Percentiles rank a stretch among this genome's conserved stretches.
These are phyloP conservation scores for Neofelis nebulosa DNA, from an alignment of 2,113 vertebrate genomes.

Conservation along the genomic window DNA sequence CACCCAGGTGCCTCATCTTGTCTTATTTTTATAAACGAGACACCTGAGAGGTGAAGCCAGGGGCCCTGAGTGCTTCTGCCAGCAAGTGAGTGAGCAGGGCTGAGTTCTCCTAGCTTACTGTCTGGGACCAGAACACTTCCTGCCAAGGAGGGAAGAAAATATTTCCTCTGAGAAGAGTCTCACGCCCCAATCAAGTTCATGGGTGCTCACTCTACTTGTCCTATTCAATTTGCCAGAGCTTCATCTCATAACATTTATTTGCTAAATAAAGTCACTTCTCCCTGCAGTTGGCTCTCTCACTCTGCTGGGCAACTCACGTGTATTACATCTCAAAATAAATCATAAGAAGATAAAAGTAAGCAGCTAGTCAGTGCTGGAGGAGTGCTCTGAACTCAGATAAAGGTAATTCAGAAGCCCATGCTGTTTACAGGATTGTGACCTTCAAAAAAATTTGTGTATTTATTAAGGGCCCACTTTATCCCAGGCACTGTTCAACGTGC, in stretches of 20 bases:
- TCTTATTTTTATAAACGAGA: conserved; percentile 19
- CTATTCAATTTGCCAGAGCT: background rate
- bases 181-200: background rate
- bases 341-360: background rate
- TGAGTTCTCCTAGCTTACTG: background rate
- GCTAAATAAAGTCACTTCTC: background rate
- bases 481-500: background rate
- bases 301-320: background rate
- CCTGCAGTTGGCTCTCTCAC: background rate
- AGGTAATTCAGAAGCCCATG: background rate
- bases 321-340: background rate
- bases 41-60: background rate
- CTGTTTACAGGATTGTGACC: background rate
- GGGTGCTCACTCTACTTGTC: background rate
- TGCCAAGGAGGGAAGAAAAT: background rate
- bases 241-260: background rate
- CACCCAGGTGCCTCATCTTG: background rate
- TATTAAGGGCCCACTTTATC: background rate
- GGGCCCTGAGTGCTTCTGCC: background rate
- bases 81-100: background rate
- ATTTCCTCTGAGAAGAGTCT: background rate
- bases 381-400: background rate
- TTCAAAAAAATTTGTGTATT: background rate
- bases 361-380: background rate
- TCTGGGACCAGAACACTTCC: background rate